Evolutionary conservation across 1,140 invertebrate species (phyloP).

Genomic region (Mizuhopecten yessoensis): DNA sequence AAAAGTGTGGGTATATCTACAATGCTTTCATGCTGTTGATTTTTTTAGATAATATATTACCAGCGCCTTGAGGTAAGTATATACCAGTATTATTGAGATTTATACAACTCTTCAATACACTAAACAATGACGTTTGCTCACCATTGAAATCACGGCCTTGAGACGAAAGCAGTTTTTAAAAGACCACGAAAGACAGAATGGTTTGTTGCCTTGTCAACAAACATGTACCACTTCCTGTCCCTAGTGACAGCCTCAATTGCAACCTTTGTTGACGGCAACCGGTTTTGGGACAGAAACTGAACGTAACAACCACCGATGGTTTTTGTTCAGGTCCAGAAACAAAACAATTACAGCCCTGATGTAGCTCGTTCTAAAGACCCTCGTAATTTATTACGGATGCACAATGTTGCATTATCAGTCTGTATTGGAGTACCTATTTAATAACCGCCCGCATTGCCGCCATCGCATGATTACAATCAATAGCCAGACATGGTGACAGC

Average conservation of each 20-base stretch:
- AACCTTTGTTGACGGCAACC: background rate
- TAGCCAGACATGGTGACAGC: background rate
- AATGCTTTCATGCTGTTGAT: too few species aligned
- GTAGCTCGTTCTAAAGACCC: background rate
- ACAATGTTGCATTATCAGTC: background rate
- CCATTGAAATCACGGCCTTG: background rate
- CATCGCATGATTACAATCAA: background rate
- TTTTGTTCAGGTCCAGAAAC: background rate
- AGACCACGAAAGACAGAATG: background rate
- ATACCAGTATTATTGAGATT: too few species aligned
- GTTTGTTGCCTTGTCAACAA: background rate
- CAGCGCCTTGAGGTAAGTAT: background rate
- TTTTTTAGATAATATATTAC: slow-evolving; percentile 20
- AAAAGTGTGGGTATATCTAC: background rate
- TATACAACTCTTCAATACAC: too few species aligned
- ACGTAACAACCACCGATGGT: background rate
- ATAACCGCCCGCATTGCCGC: background rate
- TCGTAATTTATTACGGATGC: background rate
- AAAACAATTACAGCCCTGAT: background rate
- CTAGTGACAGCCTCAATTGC: background rate
- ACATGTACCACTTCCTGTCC: background rate
- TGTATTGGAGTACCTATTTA: background rate
- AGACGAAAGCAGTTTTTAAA: background rate
- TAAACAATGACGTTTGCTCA: background rate
- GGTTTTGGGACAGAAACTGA: background rate